Percentiles rank a stretch among this genome's conserved stretches.
Conservation (phyloP, 2,888 invertebrate species). For the Agrotis clavis region DNA sequence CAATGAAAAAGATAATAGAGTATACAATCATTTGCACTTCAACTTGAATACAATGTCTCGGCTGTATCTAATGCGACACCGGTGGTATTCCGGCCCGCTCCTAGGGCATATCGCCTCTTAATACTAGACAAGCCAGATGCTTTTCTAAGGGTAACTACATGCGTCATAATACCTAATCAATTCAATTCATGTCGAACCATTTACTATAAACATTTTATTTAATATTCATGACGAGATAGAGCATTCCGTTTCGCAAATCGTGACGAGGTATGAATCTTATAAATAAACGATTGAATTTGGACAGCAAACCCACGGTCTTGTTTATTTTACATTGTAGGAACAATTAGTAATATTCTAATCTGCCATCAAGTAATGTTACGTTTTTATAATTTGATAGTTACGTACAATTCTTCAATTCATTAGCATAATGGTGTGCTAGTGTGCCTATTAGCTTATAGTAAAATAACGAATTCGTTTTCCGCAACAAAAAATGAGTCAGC, state of each 20-base stretch:
- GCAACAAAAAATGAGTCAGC: slow-evolving; percentile 72
- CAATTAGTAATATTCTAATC: slow-evolving; percentile 17
- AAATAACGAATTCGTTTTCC: slow-evolving; percentile 62
- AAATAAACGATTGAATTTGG: slow-evolving; percentile 7
- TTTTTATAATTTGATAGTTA: slow-evolving; percentile 25
- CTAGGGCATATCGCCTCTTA: slow-evolving; percentile 74
- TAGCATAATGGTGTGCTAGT: slow-evolving; percentile 27
- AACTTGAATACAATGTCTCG: slow-evolving; percentile 77
- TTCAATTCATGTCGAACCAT: slow-evolving; percentile 25
- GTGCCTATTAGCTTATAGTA: slow-evolving; percentile 34
- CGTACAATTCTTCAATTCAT: slow-evolving; percentile 24
- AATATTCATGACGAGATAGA: slow-evolving; percentile 24
- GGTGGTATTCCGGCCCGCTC: slow-evolving; percentile 66
- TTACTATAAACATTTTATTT: slow-evolving; percentile 24
- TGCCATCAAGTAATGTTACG: slow-evolving; percentile 28
- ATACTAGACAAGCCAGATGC: slow-evolving; percentile 71
- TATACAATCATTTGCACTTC: slow-evolving; percentile 78
- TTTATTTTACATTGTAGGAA: slow-evolving; percentile 13
- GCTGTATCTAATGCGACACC: slow-evolving; percentile 78
- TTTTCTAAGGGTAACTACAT: slow-evolving; percentile 52
- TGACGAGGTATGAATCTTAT: slow-evolving; percentile 10
- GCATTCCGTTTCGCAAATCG: slow-evolving; percentile 24
- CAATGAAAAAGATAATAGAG: slow-evolving; percentile 80
- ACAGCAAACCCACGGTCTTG: not conserved
- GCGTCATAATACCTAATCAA: slow-evolving; percentile 45